Evolutionary conservation across 2,888 invertebrate species (phyloP).

Genomic region (Platycheirus albimanus): DNA sequence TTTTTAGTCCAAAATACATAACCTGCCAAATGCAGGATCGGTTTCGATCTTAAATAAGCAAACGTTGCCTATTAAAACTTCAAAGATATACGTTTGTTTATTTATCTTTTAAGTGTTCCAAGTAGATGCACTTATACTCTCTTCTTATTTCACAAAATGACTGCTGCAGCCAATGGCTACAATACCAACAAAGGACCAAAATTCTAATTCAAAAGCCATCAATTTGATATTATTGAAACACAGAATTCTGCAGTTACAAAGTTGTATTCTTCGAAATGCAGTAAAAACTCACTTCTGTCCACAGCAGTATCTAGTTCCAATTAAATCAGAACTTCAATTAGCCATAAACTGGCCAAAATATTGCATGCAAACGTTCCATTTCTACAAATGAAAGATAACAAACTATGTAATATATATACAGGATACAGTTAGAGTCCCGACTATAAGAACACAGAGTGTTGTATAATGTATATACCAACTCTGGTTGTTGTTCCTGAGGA

Average conservation of each 20-base stretch:
- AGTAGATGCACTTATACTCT: no score
- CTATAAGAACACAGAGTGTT: not conserved
- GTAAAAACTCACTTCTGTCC: constrained; percentile 15
- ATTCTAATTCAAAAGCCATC: constrained; percentile 3
- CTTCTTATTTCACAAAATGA: no score
- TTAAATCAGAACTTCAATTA: constrained; percentile 72
- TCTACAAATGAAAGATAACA: constrained; percentile 53
- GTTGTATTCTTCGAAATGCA: not conserved
- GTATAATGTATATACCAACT: no score
- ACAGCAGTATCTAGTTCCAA: constrained; percentile 44
- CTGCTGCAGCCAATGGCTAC: not conserved
- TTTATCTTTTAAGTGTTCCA: no score
- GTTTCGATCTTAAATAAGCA: no score
- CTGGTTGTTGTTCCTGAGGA: constrained; percentile 46
- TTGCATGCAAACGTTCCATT: constrained; percentile 63
- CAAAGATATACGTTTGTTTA: no score
- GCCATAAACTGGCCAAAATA: constrained; percentile 70
- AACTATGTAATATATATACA: constrained; percentile 48
- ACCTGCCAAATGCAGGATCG: no score
- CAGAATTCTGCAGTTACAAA: not conserved
- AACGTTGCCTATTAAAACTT: no score
- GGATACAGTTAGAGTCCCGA: no score
- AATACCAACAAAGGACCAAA: not conserved
- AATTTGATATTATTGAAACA: constrained; percentile 13
- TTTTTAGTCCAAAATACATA: no score